Evolutionary conservation across 2,888 invertebrate genomes (phyloP), one percentile per base, ranked within the genome.

Genomic region (Allygus modestus): DNA sequence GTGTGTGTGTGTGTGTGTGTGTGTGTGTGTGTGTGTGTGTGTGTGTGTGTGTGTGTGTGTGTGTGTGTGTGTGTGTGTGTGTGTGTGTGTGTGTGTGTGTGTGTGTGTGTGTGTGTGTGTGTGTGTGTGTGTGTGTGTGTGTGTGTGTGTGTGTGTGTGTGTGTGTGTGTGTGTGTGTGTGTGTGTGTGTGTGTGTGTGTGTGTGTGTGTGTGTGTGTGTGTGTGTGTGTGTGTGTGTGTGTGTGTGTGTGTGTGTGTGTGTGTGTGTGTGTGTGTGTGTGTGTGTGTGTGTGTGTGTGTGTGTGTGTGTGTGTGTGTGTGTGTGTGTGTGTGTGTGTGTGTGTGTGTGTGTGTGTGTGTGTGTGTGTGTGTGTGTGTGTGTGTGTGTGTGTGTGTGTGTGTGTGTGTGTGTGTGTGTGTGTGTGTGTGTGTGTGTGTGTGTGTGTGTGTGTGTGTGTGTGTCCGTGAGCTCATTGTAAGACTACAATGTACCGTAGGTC

Each of bases 51-150:
- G 37, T 73, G 75, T 73, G 43, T 73, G 43, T 73, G 43, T 73
- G 75, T 73, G 75, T 43, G 75, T 43, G 75, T 43, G 75, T 43
- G 75, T 73, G 75, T 73, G 75, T 43, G 75, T 73, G 75, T 73
- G 75, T 73, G 75, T 73, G 75, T 73, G 75, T 73, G 75, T 73
- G 75, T 73, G 75, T 73, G 75, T 73, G 75, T 73, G 75, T 73
- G 75, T 73, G 75, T 73, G 75, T 73, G 75, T 73, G 75, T 73
- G 75, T 73, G 75, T 73, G 75, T 73, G 75, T 73, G 75, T 41
- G 75, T 73, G 75, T 73, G 75, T 41, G 75, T 73, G 75, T 73
- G 75, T 73, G 75, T 73, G 75, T 73, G 75, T 73, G 75, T 73
- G 75, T 73, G 75, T 73, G 75, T 73, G 75, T 73, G 75, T 73